Percentiles rank a stretch among this genome's conserved stretches.
Conservation (phyloP, 2,797 vertebrate genomes). For the Tragelaphus oryx region DNA sequence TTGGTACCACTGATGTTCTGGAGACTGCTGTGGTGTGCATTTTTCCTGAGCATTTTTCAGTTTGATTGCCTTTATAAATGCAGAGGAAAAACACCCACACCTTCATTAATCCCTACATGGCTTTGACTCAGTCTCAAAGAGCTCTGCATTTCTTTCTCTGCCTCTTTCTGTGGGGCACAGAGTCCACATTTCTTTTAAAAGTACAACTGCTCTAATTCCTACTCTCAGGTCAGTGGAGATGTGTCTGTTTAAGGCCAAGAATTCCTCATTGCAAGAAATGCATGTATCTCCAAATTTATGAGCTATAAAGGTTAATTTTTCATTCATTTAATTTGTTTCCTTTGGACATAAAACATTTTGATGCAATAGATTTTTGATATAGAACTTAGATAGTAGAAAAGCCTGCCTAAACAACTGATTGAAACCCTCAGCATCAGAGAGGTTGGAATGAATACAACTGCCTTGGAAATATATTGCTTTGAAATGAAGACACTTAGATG, state of each 20-base stretch:
- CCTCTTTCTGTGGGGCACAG: neutral
- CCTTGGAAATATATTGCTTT: neutral
- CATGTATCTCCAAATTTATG: neutral
- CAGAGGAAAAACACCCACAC: neutral
- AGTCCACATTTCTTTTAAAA: neutral
- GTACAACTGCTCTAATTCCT: neutral
- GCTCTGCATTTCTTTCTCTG: neutral
- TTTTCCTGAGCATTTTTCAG: neutral
- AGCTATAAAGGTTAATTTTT: neutral
- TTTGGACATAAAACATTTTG: neutral
- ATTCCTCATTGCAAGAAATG: neutral
- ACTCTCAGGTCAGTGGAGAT: neutral
- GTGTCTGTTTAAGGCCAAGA: neutral
- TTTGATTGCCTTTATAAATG: neutral
- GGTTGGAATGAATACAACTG: constrained; percentile 11
- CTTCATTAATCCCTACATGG: neutral
- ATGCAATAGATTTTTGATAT: neutral
- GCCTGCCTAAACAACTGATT: neutral
- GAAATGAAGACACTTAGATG: neutral
- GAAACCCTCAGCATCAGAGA: constrained; percentile 3
- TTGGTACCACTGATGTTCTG: neutral
- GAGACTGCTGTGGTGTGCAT: neutral
- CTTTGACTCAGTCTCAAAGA: neutral
- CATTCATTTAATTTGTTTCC: constrained; percentile 21
- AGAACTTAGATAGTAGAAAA: neutral